A percentile compares a stretch with the other conserved stretches of the same genome.
phyloP scores from a whole-genome alignment of 2,797 vertebrate genomes.

The Myiotriccus ornatus region DNA sequence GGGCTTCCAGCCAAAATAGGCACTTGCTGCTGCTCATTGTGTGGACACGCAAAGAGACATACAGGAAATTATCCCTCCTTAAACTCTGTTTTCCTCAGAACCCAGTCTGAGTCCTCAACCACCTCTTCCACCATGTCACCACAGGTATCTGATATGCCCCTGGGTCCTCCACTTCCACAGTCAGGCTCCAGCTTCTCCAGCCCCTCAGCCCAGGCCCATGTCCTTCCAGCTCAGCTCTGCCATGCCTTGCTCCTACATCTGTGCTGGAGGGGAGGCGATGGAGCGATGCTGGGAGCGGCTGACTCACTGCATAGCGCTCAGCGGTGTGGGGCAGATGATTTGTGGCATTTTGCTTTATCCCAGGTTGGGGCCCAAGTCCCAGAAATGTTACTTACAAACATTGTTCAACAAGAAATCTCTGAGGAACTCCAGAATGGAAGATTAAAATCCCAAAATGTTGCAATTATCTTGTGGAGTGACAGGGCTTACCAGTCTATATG shows the following conservation, averaged over 20 bases:
- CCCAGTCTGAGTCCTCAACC: neutral
- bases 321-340: neutral
- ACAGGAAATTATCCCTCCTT: neutral
- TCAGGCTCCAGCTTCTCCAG: neutral
- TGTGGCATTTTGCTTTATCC: neutral
- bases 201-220: neutral
- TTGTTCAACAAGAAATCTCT: neutral
- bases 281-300: neutral
- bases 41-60: neutral
- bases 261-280: neutral
- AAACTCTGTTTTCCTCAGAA: neutral
- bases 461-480: neutral
- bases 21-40: neutral
- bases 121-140: neutral
- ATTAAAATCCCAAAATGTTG: neutral
- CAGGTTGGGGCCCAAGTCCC: neutral
- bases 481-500: neutral
- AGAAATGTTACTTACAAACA: neutral
- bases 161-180: neutral
- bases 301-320: fast-evolving
- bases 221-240: fast-evolving
- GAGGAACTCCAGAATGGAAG: neutral
- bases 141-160: fast-evolving
- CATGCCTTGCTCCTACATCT: neutral
- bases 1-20: neutral